These are phyloP conservation scores for Tetraodon nigroviridis DNA, from an alignment of 2,113 vertebrate species.

Conservation along the genomic window DNA sequence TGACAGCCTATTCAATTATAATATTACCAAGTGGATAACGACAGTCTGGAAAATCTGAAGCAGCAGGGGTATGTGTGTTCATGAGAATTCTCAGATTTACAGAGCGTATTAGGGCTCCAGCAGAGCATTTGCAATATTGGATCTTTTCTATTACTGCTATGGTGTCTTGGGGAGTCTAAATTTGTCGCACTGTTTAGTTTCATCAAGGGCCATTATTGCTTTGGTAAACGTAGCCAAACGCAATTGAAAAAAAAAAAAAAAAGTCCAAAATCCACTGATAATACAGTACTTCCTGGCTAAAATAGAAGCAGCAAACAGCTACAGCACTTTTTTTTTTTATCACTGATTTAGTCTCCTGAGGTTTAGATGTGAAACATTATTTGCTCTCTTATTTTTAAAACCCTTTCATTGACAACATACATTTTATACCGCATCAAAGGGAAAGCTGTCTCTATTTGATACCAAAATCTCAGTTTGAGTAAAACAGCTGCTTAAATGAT, in stretches of 20 bases:
- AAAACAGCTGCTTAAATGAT: conserved; percentile 48
- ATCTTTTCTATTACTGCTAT: conserved; percentile 15
- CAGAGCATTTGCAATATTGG: conserved; percentile 11
- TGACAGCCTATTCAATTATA: too few species aligned
- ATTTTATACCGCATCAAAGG: conserved; percentile 31
- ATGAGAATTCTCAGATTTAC: conserved; percentile 21
- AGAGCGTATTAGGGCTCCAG: conserved; percentile 17
- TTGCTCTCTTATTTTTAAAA: conserved; percentile 9
- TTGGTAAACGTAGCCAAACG: conserved; percentile 19
- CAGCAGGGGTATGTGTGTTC: neutral
- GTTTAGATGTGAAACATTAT: conserved; percentile 30
- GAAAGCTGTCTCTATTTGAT: conserved; percentile 2
- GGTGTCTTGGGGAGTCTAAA: conserved; percentile 9
- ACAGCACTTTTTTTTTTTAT: too few species aligned
- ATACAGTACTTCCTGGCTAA: too few species aligned
- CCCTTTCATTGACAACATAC: neutral
- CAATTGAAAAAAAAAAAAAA: too few species aligned
- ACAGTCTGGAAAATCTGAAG: too few species aligned
- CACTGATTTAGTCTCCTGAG: neutral
- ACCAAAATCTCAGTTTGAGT: conserved; percentile 28
- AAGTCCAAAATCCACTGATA: too few species aligned
- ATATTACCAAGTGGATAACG: too few species aligned
- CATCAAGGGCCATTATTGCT: conserved; percentile 22
- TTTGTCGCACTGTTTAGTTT: conserved; percentile 20
- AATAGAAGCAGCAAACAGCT: too few species aligned